Evolutionary conservation across 1,140 invertebrate genomes (phyloP), one percentile per base, ranked within the genome.

Genomic region (Callitettix versicolor): DNA sequence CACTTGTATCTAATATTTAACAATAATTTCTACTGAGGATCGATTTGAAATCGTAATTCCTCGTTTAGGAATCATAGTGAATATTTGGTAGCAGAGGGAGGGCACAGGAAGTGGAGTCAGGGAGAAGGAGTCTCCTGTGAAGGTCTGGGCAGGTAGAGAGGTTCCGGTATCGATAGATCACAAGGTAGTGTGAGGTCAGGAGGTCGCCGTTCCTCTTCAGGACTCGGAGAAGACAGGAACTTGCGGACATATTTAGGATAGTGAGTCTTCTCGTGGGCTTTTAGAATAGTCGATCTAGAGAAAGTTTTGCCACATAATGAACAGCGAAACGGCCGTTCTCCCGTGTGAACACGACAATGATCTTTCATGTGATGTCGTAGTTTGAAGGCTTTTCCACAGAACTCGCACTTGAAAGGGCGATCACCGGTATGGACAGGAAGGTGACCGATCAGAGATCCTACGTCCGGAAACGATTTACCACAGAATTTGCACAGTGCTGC

Each of bases 331-430:
- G 89, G 90, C 56, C 89, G 76, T 69, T 92, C 90, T 49, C 89
- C 90, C 62, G 88, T 91, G 69, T 92, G 89, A 50, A 91, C 88
- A 64, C 88, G 81, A 72, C 87, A 90, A 71, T 92, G 89, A 71
- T 92, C 88, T 72, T 91, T 91, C 88, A 93, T 91, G 73, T 91
- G 88, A 69, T 91, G 88, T 43, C 88, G 77, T 60, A 91, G 71
- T 68, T 91, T 92, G 75, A 91, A 91, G 57, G 87, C 86, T 73
- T 90, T 90, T 53, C 87, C 88, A 70, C 88, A 91, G 74, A 89
- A 89, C 70, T 90, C 87, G 76, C 89, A 91, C 73, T 90, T 90
- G 70, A 91, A 91, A 36, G 88, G 88, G 63, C 86, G 73, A 67
- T 91, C 88, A 53, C 88, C 88, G 48, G 88, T 91, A 70, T 93